Evolutionary conservation across 2,113 vertebrate species (phyloP), one percentile per base, ranked within the genome.

Genomic region (Pelodiscus sinensis): DNA sequence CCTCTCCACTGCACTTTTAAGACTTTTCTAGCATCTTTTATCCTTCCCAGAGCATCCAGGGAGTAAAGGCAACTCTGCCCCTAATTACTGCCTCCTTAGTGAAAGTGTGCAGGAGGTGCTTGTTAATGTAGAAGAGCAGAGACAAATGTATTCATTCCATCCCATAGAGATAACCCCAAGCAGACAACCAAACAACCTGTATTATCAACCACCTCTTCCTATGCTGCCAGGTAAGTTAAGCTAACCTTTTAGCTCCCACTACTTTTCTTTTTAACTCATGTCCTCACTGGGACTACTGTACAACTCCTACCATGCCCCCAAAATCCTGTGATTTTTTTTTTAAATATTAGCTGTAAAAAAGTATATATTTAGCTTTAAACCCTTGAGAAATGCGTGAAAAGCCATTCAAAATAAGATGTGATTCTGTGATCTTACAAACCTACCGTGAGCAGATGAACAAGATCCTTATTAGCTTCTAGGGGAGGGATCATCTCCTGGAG

Each of bases 381-480:
- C 7, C 24, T 50, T 50, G 73, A 77, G 73, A 77, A 24, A 12
- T 58, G 79, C n/a, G 60, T 15, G 10, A 87, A 55, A 82, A 78
- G 15, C 44, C 9, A 81, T 51, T 91, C 83, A 2, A 73, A 31
- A 86, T 85, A 27, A 1, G 19, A 44, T 6, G 25, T 81, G 81
- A 44, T 81, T 86, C 27, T 71, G n/a, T 73, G 52, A n/a, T 79
- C 57, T 79, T 83, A 78, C 51, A 90, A 24, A 97, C 96, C 96
- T 97, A 99, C 99, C 96, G 99, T 99, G 86, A 99, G 97, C 84
- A 99, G 97, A 94, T 99, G 99, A 94, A 99, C 99, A 86, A 99
- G 97, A 97, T 99, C 99, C 97, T 99, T 99, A 97, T 99, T 99
- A 86, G 99, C 99, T 9, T 99, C 99, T 92, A 99, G 90, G 10